A percentile compares a stretch with the other conserved stretches of the same genome.
These are phyloP conservation scores for Sula dactylatra DNA, from an alignment of 2,113 vertebrate genomes.

Conservation along the genomic window DNA sequence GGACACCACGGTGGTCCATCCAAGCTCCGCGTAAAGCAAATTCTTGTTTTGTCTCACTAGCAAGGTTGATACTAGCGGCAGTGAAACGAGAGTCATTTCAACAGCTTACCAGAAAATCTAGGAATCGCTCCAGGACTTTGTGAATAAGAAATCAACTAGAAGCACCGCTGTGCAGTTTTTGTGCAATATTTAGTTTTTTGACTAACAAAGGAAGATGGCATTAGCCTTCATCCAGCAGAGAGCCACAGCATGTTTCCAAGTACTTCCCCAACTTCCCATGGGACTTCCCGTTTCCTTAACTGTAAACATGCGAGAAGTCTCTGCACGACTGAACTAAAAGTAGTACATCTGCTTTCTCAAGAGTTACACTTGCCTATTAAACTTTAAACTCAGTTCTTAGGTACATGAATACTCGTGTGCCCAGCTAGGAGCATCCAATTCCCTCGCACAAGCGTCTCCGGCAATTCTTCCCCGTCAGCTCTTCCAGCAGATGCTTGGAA, in stretches of 20 bases:
- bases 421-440: not conserved
- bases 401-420: accelerated
- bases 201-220: not conserved
- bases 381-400: not conserved
- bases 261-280: not conserved
- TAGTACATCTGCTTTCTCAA: not conserved
- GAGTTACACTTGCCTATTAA: not conserved
- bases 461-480: not conserved
- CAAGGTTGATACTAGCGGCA: not conserved
- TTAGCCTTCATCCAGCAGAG: not conserved
- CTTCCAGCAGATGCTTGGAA: not conserved
- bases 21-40: not conserved
- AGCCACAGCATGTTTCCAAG: not conserved
- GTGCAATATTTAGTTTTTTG: not conserved
- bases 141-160: not conserved
- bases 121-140: not conserved
- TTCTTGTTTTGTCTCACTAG: not conserved
- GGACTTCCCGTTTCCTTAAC: not conserved
- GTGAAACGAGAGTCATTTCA: not conserved
- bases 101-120: not conserved
- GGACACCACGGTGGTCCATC: not conserved
- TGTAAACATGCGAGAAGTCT: not conserved
- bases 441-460: not conserved
- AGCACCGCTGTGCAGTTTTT: not conserved
- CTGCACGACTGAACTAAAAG: not conserved